Percentiles rank a stretch among this genome's conserved stretches.
Conservation (phyloP, 1,140 invertebrate species). For the Ylistrum balloti region DNA sequence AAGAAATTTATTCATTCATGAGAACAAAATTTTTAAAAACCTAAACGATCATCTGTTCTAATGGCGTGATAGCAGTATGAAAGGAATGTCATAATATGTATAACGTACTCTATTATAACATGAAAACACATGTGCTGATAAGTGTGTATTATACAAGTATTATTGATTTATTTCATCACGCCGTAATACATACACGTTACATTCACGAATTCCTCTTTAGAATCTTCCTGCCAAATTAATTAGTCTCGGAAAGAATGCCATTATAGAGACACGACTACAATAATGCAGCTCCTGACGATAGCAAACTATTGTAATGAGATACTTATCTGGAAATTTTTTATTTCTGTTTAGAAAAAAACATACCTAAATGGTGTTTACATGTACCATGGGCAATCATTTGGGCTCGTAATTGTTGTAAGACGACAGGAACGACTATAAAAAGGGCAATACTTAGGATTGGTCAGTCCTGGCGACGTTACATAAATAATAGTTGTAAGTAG, state of each 20-base stretch:
- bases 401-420: neutral
- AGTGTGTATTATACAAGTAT: neutral
- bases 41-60: too few relatives aligned
- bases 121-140: neutral
- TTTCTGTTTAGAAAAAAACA: neutral
- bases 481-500: neutral
- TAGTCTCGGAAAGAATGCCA: neutral
- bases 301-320: neutral
- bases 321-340: neutral
- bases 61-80: too few relatives aligned
- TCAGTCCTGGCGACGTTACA: neutral
- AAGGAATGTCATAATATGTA: too few relatives aligned
- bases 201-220: neutral
- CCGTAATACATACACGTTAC: neutral
- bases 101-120: too few relatives aligned
- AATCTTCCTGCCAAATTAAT: neutral
- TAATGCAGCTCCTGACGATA: neutral
- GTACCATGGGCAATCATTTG: neutral
- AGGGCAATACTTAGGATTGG: neutral
- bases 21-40: too few relatives aligned
- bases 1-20: too few relatives aligned
- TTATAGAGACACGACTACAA: neutral
- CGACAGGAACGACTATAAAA: neutral
- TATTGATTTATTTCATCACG: neutral
- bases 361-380: constrained; percentile 22